A percentile compares a stretch with the other conserved stretches of the same genome.
These are phyloP conservation scores for Menura novaehollandiae DNA, from an alignment of 2,113 vertebrate species.

Conservation along the genomic window DNA sequence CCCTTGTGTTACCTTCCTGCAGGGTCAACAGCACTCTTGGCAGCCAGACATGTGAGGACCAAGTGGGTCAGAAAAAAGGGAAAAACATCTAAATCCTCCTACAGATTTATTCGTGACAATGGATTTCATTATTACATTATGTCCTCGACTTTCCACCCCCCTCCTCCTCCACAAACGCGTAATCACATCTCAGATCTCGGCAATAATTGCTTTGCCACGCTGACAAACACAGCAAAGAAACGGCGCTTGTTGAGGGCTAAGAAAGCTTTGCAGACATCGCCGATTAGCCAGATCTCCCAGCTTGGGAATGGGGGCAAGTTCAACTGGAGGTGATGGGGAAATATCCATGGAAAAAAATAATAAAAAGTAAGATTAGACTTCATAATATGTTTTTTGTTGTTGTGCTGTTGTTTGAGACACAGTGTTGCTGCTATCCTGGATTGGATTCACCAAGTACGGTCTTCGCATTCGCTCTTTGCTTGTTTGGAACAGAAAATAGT, in stretches of 20 bases:
- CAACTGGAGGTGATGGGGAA: background rate
- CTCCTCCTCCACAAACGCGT: conserved; percentile 15
- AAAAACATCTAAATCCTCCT: conserved; percentile 27
- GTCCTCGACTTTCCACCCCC: background rate
- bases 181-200: background rate
- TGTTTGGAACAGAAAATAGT: background rate
- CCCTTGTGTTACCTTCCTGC: background rate
- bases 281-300: conserved; percentile 19
- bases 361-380: background rate
- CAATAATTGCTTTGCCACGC: background rate
- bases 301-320: background rate
- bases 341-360: background rate
- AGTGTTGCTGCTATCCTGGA: background rate
- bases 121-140: conserved; percentile 52
- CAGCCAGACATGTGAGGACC: background rate
- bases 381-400: background rate
- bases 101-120: conserved; percentile 25
- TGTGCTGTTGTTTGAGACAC: background rate
- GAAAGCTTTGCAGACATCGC: conserved; percentile 31
- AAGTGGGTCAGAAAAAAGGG: conserved; percentile 19
- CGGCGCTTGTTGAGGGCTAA: background rate
- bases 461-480: background rate
- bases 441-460: background rate
- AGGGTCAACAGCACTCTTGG: background rate
- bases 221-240: conserved; percentile 35